Evolutionary conservation across 2,797 vertebrate species (phyloP).

Genomic region (Gymnoscopelus braueri): DNA sequence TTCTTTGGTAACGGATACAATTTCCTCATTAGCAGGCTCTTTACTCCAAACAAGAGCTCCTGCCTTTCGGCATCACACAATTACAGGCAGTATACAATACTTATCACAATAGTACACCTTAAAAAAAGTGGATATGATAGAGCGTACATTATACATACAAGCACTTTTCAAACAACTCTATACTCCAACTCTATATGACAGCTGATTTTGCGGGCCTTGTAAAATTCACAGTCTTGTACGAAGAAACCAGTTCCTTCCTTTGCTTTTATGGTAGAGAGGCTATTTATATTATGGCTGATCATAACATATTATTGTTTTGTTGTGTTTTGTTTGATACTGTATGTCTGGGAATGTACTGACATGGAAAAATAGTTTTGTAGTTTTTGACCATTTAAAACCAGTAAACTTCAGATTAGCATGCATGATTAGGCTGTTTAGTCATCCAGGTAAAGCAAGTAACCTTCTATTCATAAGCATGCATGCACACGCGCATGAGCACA

Average conservation of each 20-base stretch:
- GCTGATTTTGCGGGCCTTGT: slow-evolving; percentile 24
- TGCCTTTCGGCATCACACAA: slow-evolving; percentile 42
- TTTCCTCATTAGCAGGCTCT: slow-evolving; percentile 7
- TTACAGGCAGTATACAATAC: slow-evolving; percentile 47
- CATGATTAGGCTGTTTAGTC: neutral
- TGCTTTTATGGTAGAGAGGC: neutral
- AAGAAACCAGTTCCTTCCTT: slow-evolving; percentile 10
- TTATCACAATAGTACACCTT: slow-evolving; percentile 59
- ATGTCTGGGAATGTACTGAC: slow-evolving; percentile 10
- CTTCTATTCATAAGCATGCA: slow-evolving; percentile 1
- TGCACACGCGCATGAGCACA: too few relatives aligned
- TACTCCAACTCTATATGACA: slow-evolving; percentile 7
- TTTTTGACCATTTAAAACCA: neutral
- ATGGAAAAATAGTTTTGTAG: slow-evolving; percentile 1
- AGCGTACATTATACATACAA: slow-evolving; percentile 46
- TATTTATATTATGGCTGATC: neutral
- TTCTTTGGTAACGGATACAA: slow-evolving; percentile 26
- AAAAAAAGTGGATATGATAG: slow-evolving; percentile 68
- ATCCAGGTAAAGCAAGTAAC: slow-evolving; percentile 9
- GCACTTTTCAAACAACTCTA: slow-evolving; percentile 37
- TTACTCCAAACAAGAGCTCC: slow-evolving; percentile 1
- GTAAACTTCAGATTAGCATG: neutral
- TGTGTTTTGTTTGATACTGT: slow-evolving; percentile 16
- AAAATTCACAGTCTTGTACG: slow-evolving; percentile 69
- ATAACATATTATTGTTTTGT: slow-evolving; percentile 1